Evolutionary conservation across 2,113 vertebrate genomes (phyloP), one percentile per base, ranked within the genome.

Genomic region (Phaethornis superciliosus): DNA sequence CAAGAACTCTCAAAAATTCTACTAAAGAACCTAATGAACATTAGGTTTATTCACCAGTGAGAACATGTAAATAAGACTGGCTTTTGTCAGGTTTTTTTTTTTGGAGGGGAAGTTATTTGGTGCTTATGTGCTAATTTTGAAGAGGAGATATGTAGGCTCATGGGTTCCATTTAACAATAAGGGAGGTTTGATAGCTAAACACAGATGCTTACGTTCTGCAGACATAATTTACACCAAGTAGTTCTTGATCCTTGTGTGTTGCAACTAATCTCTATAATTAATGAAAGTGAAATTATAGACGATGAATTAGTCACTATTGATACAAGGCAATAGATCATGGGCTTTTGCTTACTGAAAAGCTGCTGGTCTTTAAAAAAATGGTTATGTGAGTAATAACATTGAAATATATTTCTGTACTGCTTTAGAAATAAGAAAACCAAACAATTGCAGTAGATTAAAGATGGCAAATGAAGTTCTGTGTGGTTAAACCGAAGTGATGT

Each of bases 391-490:
- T 46, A 93, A 77, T 84, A 71, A 22, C 46, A 52, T 7, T 67
- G 64, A 84, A 89, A 94, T 82, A 22, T 40, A 47, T 76, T 81
- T 76, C 68, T 79, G 69, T 15, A 5, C 46, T 70, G 54, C 52
- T 81, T 88, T 80, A 78, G 58, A 90, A 78, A 88, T 69, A 92
- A 82, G 78, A 69, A 90, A 88, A 22, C 33, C 3, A 35, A 84
- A 90, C 16, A 64, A 91, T 94, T 75, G 42, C 55, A 76, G 52
- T 58, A 79, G 26, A 83, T 96, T 88, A 78, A 83, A 96, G 75
- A 87, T 89, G 92, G 81, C 89, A 96, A 96, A 70, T 93, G 60
- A 90, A 91, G 79, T 80, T 96, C 76, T 85, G 47, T 44, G 58
- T 60, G 40, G 44, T 70, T 95, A 96, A 96, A 85, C 65, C 6